Evolutionary conservation across 2,888 invertebrate genomes (phyloP).

Genomic region (Drosophila stalkeri): DNA sequence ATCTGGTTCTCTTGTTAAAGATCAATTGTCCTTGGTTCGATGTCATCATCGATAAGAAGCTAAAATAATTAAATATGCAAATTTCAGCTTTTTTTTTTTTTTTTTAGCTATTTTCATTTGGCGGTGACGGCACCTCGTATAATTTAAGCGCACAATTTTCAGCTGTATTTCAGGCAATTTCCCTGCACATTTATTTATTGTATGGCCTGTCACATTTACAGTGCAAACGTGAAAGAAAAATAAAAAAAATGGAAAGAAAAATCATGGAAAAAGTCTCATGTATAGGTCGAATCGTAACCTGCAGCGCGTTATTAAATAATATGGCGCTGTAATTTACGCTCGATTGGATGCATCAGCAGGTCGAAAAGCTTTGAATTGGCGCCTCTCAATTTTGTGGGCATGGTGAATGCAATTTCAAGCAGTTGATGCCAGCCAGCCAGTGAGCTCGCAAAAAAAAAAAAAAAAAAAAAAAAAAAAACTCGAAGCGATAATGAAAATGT

Average conservation of each 20-base stretch:
- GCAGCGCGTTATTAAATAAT: slow-evolving; percentile 69
- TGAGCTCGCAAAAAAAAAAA: slow-evolving; percentile 1
- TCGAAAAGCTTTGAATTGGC: slow-evolving; percentile 6
- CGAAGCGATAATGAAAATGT: slow-evolving; percentile 45
- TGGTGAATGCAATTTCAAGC: slow-evolving; percentile 54
- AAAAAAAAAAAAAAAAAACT: slow-evolving; percentile 16
- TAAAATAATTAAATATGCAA: not conserved
- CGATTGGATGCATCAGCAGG: slow-evolving; percentile 65
- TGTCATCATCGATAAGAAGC: not conserved
- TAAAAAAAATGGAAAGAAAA: slow-evolving; percentile 18
- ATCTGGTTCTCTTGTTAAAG: no score
- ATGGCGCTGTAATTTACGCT: slow-evolving; percentile 63
- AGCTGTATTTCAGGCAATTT: slow-evolving; percentile 46
- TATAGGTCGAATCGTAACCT: slow-evolving; percentile 39
- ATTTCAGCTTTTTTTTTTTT: not conserved
- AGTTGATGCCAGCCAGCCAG: slow-evolving; percentile 16
- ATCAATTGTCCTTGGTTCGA: not conserved
- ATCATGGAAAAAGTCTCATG: slow-evolving; percentile 22
- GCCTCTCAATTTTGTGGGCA: slow-evolving; percentile 38
- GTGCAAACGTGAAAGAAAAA: no score
- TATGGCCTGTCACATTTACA: slow-evolving; percentile 36
- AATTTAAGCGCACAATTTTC: slow-evolving; percentile 49
- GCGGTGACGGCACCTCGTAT: not conserved
- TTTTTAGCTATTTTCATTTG: not conserved
- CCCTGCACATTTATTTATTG: slow-evolving; percentile 47